Conservation (phyloP, 2,797 vertebrate species). For the Halcyon smyrnensis region DNA sequence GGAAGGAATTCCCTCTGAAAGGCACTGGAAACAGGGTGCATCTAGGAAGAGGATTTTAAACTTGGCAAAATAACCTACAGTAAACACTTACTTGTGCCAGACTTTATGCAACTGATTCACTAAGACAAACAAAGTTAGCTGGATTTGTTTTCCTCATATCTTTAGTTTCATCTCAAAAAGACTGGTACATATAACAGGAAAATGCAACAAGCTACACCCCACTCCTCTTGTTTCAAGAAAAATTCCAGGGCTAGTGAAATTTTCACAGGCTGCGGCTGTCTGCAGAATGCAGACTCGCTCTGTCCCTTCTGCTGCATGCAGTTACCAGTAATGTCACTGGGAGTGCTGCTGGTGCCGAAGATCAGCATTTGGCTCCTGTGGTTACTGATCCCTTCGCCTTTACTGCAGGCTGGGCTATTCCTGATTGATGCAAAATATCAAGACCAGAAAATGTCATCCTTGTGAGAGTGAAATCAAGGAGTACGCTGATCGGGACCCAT, state of each 20-base stretch:
- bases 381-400: background rate
- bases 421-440: background rate
- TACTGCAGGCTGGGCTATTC: background rate
- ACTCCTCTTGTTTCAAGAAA: background rate
- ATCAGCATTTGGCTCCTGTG: background rate
- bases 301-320: background rate
- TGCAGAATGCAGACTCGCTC: background rate
- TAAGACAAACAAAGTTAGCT: background rate
- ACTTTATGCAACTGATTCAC: background rate
- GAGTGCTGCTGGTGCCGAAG: background rate
- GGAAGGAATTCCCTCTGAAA: slow-evolving; percentile 33
- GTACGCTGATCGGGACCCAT: background rate
- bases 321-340: background rate
- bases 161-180: background rate
- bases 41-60: background rate
- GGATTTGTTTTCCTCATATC: background rate
- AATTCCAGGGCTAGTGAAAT: background rate
- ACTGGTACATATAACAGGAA: background rate
- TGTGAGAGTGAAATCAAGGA: background rate
- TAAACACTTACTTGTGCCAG: background rate
- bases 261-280: background rate
- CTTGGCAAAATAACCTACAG: background rate
- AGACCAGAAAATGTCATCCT: background rate
- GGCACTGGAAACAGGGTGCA: background rate
- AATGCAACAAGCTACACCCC: background rate